Evolutionary conservation across 2,797 vertebrate species (phyloP), one percentile per base, ranked within the genome.

Genomic region (Varecia variegata): DNA sequence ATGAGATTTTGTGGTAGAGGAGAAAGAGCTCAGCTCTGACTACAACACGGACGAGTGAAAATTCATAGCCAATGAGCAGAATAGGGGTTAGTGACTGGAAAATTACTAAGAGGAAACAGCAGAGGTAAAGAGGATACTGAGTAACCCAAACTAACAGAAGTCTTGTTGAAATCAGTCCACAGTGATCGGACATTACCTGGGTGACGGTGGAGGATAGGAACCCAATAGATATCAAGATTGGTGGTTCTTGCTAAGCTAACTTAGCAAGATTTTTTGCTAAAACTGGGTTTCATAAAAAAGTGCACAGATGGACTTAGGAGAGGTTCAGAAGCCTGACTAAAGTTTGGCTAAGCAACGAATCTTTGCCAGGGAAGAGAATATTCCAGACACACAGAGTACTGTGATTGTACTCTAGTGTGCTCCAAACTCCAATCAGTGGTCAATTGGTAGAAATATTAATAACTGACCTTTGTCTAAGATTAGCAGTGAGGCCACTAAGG

Each of bases 151-250:
- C 3, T 38, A 32, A 32, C 25, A 70, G 2, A 3, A n/a, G 11
- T 43, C 7, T 60, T 47, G 2, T 4, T 43, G n/a, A 84, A 62
- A 35, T 27, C 0, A 15, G 2, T 21, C 11, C 32, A 74, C 21
- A 27, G 5, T 23, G 5, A 23, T 27, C 8, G 17, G 3, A 30
- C 10, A 56, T 77, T 32, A 43, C 11, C 7, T 20, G 25, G 23
- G 25, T 4, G 11, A 52, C 6, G 12, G 1, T 27, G 4, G 40
- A 40, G 8, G 3, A 85, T 60, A 58, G 27, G 7, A 60, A 40
- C 1, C 1, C 2, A 27, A 6, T 32, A 5, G n/a, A 58, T 35
- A 9, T 23, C 1, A 23, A 32, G 23, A 6, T 8, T 30, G 13
- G 76, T n/a, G 27, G 5, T 82, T 30, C 17, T 56, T 54, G 11